These are phyloP conservation scores for Chelonus insularis DNA, from an alignment of 1,140 invertebrate species.

Conservation along the genomic window DNA sequence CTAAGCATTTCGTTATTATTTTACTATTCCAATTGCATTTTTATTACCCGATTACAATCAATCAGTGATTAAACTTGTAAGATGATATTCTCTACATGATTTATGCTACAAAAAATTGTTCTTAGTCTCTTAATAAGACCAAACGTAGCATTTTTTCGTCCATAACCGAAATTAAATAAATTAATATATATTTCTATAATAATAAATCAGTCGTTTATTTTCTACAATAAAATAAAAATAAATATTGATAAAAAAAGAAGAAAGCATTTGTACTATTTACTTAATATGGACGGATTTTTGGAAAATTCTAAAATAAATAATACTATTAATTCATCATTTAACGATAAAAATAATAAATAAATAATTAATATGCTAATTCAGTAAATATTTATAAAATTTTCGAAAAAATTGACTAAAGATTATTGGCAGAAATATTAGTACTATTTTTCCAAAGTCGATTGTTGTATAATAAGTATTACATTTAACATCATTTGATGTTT, in stretches of 20 bases:
- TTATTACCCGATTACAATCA: not conserved
- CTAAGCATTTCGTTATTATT: not conserved
- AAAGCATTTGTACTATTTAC: slow-evolving; percentile 16
- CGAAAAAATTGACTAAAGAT: no score
- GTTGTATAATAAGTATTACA: no score
- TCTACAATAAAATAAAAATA: not conserved
- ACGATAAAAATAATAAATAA: no score
- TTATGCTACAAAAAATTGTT: slow-evolving; percentile 14
- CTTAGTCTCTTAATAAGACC: slow-evolving; percentile 19
- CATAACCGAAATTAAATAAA: slow-evolving; percentile 1
- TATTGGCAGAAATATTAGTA: no score
- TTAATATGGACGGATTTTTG: slow-evolving; percentile 7
- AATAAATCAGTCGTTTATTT: not conserved
- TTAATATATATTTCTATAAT: not conserved
- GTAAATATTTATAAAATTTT: no score
- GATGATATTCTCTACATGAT: slow-evolving; percentile 14
- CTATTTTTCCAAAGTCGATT: no score
- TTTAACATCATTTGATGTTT: no score
- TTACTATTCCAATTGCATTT: not conserved
- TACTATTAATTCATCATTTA: no score
- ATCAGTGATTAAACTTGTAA: slow-evolving; percentile 12
- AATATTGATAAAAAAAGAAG: not conserved
- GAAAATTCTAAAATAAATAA: no score
- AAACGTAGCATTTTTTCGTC: slow-evolving; percentile 17
- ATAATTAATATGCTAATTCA: no score